Percentiles rank a stretch among this genome's conserved stretches.
These are phyloP conservation scores for Polypterus bichir DNA, from an alignment of 2,113 vertebrate species.

Conservation along the genomic window DNA sequence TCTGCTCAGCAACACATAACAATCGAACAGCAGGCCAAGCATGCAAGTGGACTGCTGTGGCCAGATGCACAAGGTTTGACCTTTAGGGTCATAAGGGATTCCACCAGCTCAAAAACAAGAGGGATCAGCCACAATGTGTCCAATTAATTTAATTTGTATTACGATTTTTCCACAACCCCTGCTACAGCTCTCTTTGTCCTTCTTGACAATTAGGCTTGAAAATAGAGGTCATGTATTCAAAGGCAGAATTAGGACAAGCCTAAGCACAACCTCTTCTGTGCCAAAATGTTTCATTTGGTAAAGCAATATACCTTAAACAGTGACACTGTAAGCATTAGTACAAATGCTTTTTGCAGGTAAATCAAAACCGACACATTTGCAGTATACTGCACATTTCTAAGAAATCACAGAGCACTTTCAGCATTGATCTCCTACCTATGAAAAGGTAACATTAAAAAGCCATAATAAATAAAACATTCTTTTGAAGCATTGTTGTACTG, in stretches of 20 bases:
- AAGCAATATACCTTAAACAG: no score
- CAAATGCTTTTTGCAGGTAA: no score
- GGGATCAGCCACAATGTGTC: slow-evolving; percentile 49
- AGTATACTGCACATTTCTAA: no score
- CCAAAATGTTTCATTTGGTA: background rate
- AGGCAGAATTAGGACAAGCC: slow-evolving; percentile 9
- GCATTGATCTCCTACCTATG: no score
- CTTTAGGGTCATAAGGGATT: slow-evolving; percentile 16
- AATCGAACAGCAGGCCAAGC: slow-evolving; percentile 41
- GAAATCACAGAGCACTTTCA: no score
- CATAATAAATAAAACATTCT: no score
- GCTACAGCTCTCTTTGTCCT: no score
- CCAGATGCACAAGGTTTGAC: slow-evolving; percentile 44
- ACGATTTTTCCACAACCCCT: slow-evolving; percentile 26
- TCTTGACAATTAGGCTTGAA: background rate
- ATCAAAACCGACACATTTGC: no score
- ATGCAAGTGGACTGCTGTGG: slow-evolving; percentile 27
- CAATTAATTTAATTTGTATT: slow-evolving; percentile 61
- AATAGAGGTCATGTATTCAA: slow-evolving; percentile 26
- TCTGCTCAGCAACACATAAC: slow-evolving; percentile 24
- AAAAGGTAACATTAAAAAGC: no score
- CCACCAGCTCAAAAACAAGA: slow-evolving; percentile 42
- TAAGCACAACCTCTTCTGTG: background rate
- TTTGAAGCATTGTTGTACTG: no score
- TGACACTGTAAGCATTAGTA: no score